These are phyloP conservation scores for Drosophila pseudotalamancana DNA, from an alignment of 2,888 invertebrate genomes.

Conservation along the genomic window DNA sequence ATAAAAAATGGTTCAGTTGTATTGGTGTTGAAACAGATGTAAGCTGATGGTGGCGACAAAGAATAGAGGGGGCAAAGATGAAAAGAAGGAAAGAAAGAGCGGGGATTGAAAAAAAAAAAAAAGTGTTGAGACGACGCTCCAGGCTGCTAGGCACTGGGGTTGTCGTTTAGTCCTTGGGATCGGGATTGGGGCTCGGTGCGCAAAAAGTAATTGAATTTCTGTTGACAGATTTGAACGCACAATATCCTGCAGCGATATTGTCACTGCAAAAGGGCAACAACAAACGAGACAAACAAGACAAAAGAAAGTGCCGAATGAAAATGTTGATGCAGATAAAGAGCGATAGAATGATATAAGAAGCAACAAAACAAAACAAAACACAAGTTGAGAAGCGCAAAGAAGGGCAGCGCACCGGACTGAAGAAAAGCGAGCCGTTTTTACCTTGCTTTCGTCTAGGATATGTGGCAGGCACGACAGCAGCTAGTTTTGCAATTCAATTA, in stretches of 20 bases:
- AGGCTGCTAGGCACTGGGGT: background rate
- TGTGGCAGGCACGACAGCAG: conserved; percentile 2
- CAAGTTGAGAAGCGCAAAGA: no score
- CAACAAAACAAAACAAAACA: background rate
- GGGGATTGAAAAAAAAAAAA: background rate
- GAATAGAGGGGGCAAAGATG: background rate
- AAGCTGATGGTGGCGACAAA: conserved; percentile 54
- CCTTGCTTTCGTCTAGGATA: background rate
- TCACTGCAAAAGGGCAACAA: conserved; percentile 38
- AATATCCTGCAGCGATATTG: conserved; percentile 74
- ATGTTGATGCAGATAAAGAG: conserved; percentile 25
- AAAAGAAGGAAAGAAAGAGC: no score
- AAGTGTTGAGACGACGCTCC: conserved; percentile 3
- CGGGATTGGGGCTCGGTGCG: conserved; percentile 9
- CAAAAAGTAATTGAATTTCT: conserved; percentile 77
- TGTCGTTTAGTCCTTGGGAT: background rate
- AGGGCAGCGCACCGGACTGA: no score
- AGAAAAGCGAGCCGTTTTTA: background rate
- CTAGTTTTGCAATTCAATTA: conserved; percentile 44
- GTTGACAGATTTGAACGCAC: conserved; percentile 79
- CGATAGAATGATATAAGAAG: background rate
- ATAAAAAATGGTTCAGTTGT: conserved; percentile 53
- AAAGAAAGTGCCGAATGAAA: conserved; percentile 20
- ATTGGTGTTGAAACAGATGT: conserved; percentile 63
- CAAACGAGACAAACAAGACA: conserved; percentile 2